Base-by-base conservation (phyloP, 2,113 vertebrate species). In the Protomyctophum bolini region DNA sequence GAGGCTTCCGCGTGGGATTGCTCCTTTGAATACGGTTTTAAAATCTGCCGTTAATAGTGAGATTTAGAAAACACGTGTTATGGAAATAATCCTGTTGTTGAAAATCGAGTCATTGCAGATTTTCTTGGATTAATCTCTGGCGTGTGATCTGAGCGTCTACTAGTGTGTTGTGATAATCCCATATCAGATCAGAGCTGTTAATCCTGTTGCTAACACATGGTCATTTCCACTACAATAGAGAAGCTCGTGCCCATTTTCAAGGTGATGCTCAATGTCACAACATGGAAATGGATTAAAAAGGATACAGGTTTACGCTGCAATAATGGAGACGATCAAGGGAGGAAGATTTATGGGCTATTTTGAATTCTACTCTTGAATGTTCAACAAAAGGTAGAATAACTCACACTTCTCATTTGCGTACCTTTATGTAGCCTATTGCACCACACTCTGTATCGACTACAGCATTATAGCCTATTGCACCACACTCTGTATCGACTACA, bases 401-500 rank as follows among this genome's bases (percentile, higher is more conserved):
- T 45, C 47, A 72, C 57, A 56, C 71, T 66, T 60, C 79, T 73
- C 62, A 64, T 70, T 62, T 70, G 52, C 59, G 45, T 71, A 76
- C 51, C 58, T 81, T 75, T 80, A 82, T 66, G 65, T 83, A 21
- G 21, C 21, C 21, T 21, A 75, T 73, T 78, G 87, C 70, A 70
- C 28, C 8, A 46, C 84, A 73, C 85, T 92, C 91, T 74, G 70
- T 84, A 92, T 94, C 89, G 82, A 72, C 83, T 21, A 21, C 21
- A 21, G 62, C n/a, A 29, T 49, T 10, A 11, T 83, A 21, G 21
- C 21, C 21, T 21, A 75, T 73, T 78, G 87, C 70, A 70, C 28
- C 8, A 46, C 84, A 73, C 85, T 92, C 91, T 74, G 70, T 84
- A 92, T 94, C 89, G 82, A 72, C 83, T n/a, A n/a, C n/a, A n/a